These are phyloP conservation scores for Propithecus deckenii DNA, from an alignment of 2,797 vertebrate genomes.

Conservation along the genomic window DNA sequence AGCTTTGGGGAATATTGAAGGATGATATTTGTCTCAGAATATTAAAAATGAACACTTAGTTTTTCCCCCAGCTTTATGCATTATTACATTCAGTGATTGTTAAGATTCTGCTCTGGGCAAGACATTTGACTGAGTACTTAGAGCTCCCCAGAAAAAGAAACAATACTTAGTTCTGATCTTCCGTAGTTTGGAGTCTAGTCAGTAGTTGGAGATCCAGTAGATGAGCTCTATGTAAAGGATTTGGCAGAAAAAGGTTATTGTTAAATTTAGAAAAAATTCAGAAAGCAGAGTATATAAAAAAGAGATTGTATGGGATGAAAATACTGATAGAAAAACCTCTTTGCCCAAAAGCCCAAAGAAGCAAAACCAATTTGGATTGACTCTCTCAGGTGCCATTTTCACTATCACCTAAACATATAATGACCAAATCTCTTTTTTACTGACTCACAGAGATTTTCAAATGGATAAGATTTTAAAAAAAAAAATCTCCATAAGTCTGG, in stretches of 20 bases:
- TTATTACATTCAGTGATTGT: neutral
- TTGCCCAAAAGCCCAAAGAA: neutral
- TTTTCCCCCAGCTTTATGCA: neutral
- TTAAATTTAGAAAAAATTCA: neutral
- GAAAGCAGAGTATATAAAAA: neutral
- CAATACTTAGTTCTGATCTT: neutral
- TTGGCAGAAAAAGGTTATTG: neutral
- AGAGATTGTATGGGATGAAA: neutral
- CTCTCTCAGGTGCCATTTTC: neutral
- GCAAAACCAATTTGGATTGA: neutral
- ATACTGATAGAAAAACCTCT: neutral
- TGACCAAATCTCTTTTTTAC: constrained; percentile 2
- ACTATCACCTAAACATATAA: neutral
- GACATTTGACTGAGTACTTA: neutral
- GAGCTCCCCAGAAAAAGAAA: neutral
- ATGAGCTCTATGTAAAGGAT: neutral
- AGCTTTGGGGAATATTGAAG: neutral
- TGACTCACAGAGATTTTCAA: neutral
- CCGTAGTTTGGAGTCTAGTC: neutral
- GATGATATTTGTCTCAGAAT: neutral
- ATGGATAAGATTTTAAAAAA: neutral
- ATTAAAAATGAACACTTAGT: neutral
- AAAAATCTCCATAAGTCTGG: neutral
- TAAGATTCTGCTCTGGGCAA: constrained; percentile 1
- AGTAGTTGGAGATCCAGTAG: neutral